phyloP scores from a whole-genome alignment of 2,113 vertebrate species.

The Prionailurus bengalensis region DNA sequence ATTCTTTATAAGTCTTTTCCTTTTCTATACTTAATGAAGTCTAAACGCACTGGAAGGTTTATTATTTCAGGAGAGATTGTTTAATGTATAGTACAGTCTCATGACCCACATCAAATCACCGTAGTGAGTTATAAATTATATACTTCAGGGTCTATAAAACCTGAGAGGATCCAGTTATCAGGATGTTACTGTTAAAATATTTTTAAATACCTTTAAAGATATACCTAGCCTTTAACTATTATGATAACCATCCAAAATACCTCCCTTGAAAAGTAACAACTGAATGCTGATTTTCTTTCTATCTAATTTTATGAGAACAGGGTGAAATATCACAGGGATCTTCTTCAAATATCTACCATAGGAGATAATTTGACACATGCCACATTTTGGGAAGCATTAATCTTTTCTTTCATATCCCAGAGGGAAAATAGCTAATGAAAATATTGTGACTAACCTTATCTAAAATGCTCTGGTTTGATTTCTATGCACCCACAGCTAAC shows the following conservation, averaged over 20 bases:
- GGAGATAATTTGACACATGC: slow-evolving; percentile 71
- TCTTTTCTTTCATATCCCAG: slow-evolving; percentile 48
- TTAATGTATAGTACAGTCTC: neutral
- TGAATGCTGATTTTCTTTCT: slow-evolving; percentile 14
- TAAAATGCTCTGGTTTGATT: slow-evolving; percentile 68
- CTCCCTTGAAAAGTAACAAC: neutral
- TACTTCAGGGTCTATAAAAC: neutral
- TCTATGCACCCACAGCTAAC: slow-evolving; percentile 61
- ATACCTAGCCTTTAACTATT: neutral
- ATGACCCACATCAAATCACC: neutral
- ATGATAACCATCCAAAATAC: neutral
- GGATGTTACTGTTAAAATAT: neutral
- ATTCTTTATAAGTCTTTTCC: neutral
- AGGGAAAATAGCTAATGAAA: slow-evolving; percentile 72
- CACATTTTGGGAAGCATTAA: slow-evolving; percentile 67
- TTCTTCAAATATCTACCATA: slow-evolving; percentile 64
- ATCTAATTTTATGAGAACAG: slow-evolving; percentile 57
- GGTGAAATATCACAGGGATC: slow-evolving; percentile 71
- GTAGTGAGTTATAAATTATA: neutral
- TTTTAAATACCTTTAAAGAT: neutral
- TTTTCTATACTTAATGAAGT: neutral
- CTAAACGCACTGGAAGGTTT: neutral
- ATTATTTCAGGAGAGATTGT: neutral
- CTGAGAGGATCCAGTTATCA: neutral
- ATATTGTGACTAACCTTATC: slow-evolving; percentile 76